A percentile compares a stretch with the other conserved stretches of the same genome.
phyloP scores from a whole-genome alignment of 2,888 invertebrate genomes.

The Baronia brevicornis region DNA sequence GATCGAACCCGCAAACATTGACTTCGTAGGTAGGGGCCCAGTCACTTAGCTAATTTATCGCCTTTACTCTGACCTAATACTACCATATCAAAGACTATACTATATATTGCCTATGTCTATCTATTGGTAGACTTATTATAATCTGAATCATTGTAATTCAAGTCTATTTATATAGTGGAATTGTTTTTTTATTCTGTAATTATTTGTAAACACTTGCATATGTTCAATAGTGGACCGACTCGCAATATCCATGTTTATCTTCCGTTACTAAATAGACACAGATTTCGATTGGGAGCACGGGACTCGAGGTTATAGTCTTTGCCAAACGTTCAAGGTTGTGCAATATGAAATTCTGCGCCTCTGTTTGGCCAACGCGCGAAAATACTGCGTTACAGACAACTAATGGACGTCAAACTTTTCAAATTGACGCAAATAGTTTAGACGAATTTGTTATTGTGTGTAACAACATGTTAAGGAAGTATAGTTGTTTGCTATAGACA shows the following conservation, averaged over 20 bases:
- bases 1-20: no score
- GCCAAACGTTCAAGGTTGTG: constrained; percentile 72
- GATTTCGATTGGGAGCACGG: constrained; percentile 43
- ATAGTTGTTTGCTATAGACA: not conserved
- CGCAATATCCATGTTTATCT: constrained; percentile 38
- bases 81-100: no score
- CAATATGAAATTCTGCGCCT: constrained; percentile 62
- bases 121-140: no score
- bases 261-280: constrained; percentile 37
- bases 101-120: no score
- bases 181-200: no score
- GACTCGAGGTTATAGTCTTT: constrained; percentile 39
- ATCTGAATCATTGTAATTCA: no score
- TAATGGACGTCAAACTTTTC: constrained; percentile 40
- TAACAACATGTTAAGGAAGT: constrained; percentile 4
- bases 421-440: constrained; percentile 39
- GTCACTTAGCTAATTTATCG: no score
- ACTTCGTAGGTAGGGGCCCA: no score
- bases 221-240: no score
- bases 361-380: constrained; percentile 56
- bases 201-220: no score
- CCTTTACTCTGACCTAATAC: no score
- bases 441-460: constrained; percentile 14
- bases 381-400: constrained; percentile 44
- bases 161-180: no score